Evolutionary conservation across 2,888 invertebrate species (phyloP), one percentile per base, ranked within the genome.

Genomic region (Leucophenga montana): DNA sequence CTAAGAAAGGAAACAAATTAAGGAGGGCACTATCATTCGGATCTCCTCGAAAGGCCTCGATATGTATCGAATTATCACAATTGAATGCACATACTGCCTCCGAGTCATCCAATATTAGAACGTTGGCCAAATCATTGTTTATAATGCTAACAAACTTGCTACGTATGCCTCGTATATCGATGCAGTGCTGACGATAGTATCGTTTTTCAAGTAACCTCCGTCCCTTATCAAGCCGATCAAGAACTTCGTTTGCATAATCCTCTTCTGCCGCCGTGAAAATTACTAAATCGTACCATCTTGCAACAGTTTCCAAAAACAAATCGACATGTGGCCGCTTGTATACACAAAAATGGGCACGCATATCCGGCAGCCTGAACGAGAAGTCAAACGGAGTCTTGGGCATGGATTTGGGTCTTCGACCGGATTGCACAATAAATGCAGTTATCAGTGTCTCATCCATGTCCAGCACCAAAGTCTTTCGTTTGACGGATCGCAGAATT

Each of bases 251-350:
- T 1, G 79, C 79, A 62, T 76, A 79, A 0, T 0, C 0, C 62
- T 76, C 50, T 0, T 57, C 44, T 4, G 72, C 71, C 0, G 75
- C 68, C 0, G 80, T 79, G 9, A 65, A 79, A 0, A 80, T 18
- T 0, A 62, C 48, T 6, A 80, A 1, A 13, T 77, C 39, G 14
- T 76, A 80, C 80, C 80, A 80, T 46, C 69, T 6, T 5, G 75
- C 57, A 0, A 80, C 79, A 0, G 61, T 56, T 18, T 80, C 66
- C 6, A 80, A 48, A 50, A 80, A 80, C 5, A 48, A 54, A 13
- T 80, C 79, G 0, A 80, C 66, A 66, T 79, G 56, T 0, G 79
- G 79, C 0, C 79, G 78, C 27, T 80, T 78, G 13, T 72, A 78
- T 5, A 79, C 74, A 6, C 39, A 68, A 59, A 77, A 61, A 0